phyloP scores from a whole-genome alignment of 2,797 vertebrate genomes.

The Periparus ater region DNA sequence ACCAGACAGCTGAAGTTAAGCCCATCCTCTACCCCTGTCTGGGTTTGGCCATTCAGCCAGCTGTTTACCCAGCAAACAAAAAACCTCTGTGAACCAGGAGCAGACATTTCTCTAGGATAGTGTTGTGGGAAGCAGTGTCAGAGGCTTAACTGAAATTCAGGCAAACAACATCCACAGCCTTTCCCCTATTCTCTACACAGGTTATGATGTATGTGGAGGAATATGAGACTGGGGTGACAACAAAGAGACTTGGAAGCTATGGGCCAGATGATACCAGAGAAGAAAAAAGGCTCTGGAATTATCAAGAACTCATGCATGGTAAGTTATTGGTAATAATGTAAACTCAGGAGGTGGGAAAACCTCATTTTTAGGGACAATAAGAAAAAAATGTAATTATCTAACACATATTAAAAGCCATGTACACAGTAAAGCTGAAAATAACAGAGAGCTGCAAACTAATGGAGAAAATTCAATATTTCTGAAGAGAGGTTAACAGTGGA shows the following conservation, averaged over 20 bases:
- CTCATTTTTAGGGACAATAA: not conserved
- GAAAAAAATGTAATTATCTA: not conserved
- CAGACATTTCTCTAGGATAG: not conserved
- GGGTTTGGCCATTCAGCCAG: fast-evolving
- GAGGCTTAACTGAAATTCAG: not conserved
- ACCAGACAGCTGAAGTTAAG: not conserved
- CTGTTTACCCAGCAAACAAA: not conserved
- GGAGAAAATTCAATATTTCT: not conserved
- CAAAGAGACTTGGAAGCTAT: not conserved
- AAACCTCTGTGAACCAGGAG: fast-evolving
- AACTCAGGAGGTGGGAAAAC: not conserved
- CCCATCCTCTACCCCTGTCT: not conserved
- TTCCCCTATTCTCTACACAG: fast-evolving
- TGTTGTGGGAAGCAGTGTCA: not conserved
- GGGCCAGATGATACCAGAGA: not conserved
- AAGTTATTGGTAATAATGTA: not conserved
- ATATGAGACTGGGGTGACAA: not conserved
- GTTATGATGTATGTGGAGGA: not conserved
- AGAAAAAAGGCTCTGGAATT: not conserved
- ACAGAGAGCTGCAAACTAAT: not conserved
- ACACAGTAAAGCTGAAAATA: not conserved
- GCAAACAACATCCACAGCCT: not conserved
- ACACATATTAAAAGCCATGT: not conserved
- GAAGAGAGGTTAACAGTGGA: not conserved
- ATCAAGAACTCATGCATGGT: not conserved